Percentiles rank a stretch among this genome's conserved stretches.
Evolutionary conservation across 2,888 invertebrate species (phyloP).

Genomic region (Baccha elongata): DNA sequence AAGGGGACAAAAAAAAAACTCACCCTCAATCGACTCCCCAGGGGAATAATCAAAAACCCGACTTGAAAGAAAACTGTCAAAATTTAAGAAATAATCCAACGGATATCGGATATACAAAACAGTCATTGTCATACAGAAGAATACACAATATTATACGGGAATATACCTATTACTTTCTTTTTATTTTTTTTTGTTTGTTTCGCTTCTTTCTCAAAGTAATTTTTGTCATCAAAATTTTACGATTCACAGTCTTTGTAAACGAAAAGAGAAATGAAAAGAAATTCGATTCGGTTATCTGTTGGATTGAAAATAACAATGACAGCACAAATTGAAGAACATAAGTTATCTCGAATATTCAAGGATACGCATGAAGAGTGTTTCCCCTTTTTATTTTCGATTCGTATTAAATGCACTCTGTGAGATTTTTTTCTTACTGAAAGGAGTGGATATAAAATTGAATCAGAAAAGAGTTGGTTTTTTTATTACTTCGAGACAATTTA

Average conservation of each 20-base stretch:
- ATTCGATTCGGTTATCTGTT: slow-evolving; percentile 50
- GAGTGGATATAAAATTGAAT: slow-evolving; percentile 28
- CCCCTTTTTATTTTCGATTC: not conserved
- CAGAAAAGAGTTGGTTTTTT: slow-evolving; percentile 5
- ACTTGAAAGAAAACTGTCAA: not conserved
- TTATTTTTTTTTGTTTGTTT: not conserved
- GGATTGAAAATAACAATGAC: slow-evolving; percentile 37
- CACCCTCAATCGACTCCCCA: not conserved
- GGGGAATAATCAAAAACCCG: not conserved
- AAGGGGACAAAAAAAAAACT: not conserved
- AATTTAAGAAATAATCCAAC: not conserved
- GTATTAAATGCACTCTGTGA: not conserved
- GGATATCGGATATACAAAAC: too few relatives aligned
- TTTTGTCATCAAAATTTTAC: slow-evolving; percentile 27
- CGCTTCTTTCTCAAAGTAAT: slow-evolving; percentile 12
- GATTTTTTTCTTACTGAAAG: not conserved
- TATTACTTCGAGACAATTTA: not conserved
- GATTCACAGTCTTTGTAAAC: not conserved
- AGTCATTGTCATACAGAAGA: too few relatives aligned
- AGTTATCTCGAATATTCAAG: slow-evolving; percentile 27
- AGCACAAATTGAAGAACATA: slow-evolving; percentile 48
- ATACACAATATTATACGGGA: not conserved
- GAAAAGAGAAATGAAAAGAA: slow-evolving; percentile 33
- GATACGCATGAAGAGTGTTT: not conserved
- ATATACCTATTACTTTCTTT: too few relatives aligned